Base-by-base conservation (phyloP, 2,888 invertebrate species). In the Notodonta ziczac region DNA sequence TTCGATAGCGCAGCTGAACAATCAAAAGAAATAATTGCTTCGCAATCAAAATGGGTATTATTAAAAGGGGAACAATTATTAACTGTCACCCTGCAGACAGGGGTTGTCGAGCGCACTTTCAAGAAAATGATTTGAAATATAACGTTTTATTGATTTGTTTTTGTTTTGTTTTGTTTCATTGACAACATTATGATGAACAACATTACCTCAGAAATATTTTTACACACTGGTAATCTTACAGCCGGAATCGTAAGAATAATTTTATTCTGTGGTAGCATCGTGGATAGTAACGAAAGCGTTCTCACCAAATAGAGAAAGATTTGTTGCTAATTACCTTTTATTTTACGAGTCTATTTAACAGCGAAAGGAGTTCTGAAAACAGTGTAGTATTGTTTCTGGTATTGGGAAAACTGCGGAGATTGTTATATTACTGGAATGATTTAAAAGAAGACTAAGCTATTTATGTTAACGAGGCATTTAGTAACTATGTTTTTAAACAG, bases 241-340 rank as follows among this genome's bases (percentile, higher is more conserved):
- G 50, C n/a, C 10, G 51, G 14, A 60, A 56, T 63, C 52, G 54
- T 39, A 16, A 52, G 50, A 57, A 60, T 46, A 60, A 40, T 54
- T 57, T 58, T 55, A 63, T 48, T 13, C 66, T 69, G 55, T 60
- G 62, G 59, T 55, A 59, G 51, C 57, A 46, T 35, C 62, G 57
- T 48, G 55, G 13, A 50, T 48, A 35, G 13, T 16, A 16, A 5
- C 44, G 42, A 57, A 60, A 57, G 39, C 35, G 12, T n/a, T 50
- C 14, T n/a, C 44, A 40, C 48, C 13, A 40, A 55, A 40, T 9
- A 42, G 42, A 42, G 10, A 59, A 51, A 64, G 56, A 59, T 77
- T 81, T 77, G 74, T 79, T 77, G 76, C 80, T 85, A 86, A 86
- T 86, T 83, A 83, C 80, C 76, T 69, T 78, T 80, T 74, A 77